Evolutionary conservation across 2,797 vertebrate genomes (phyloP), one percentile per base, ranked within the genome.

Genomic region (Benthosema pterotum): DNA sequence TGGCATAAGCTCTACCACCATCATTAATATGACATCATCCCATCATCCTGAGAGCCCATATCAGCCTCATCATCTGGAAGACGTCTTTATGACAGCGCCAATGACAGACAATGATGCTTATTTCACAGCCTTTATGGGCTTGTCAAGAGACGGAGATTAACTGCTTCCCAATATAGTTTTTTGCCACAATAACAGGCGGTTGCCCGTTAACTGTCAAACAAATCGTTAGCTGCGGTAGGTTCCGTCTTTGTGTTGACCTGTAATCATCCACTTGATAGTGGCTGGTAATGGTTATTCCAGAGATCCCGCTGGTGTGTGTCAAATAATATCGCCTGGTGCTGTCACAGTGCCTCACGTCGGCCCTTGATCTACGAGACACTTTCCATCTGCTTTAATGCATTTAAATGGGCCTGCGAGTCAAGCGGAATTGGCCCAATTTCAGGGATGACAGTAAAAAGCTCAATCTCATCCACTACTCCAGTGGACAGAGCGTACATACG

Each of bases 351-450:
- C 19, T 22, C 19, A 22, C 4, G 19, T 2, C 4, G 19, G 2
- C 19, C 19, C 73, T 84, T 87, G 87, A 92, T 89, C 82, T 86
- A 88, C 73, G 71, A 88, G 75, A 67, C 86, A 86, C 74, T 79
- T 80, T 83, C 79, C 78, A 71, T 38, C 71, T 71, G 79, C 85
- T 86, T 90, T 90, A 90, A 90, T 91, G 89, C 89, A 92, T 92
- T 90, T 92, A 91, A 92, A 91, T 92, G 87, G 84, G 74, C 83
- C 83, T 74, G 84, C 83, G 87, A 90, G 88, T 88, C 88, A 81
- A 42, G 75, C 65, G 75, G 75, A 72, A 80, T 78, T 68, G 18
- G 77, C 72, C 85, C 88, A 89, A 88, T 91, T 89, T 91, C 85
- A 89, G 75, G 88, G 86, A 76, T 73, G 70, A 74, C 77, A 13